Evolutionary conservation across 2,113 vertebrate species (phyloP), one percentile per base, ranked within the genome.

Genomic region (Porphyrio hochstetteri): DNA sequence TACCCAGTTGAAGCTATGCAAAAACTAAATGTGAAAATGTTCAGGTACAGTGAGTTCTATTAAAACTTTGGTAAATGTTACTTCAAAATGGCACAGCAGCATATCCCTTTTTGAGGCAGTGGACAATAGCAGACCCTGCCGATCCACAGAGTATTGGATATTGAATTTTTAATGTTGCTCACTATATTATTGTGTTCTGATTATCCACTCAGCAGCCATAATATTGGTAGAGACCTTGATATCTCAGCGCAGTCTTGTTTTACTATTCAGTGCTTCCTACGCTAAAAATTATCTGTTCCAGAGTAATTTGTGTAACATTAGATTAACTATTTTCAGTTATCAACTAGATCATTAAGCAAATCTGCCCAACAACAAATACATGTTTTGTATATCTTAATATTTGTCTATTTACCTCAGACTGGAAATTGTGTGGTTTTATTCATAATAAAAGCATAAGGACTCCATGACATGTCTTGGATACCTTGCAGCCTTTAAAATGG

Each of bases 81-180:
- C 55, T 72, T 82, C 38, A 76, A 75, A 86, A 61, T 65, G 23
- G 21, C 64, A 46, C 12, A 79, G 10, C 27, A 80, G 6, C 23
- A 35, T 0, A 0, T 63, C 20, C 10, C 10, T 78, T 74, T 46
- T 70, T 70, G 72, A 82, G 27, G 29, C 16, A 78, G 25, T 71
- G 61, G 63, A 80, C 56, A 90, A 81, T 5, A 79, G 24, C 44
- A 82, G 70, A 61, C 6, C 17, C 27, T 83, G 60, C 11, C 4
- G 1, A 53, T 46, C 38, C 36, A 40, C 19, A 7, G 63, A 71
- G 36, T 81, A 61, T 33, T 86, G 10, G 35, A 61, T 77, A 90
- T 18, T 76, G 56, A 77, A 60, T 75, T 90, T 96, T 87, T 93
- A 93, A 90, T 88, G 46, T 88, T 59, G 11, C 21, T 77, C 15